A percentile compares a stretch with the other conserved stretches of the same genome.
Evolutionary conservation across 2,113 vertebrate species (phyloP).

Genomic region (Scortum barcoo): DNA sequence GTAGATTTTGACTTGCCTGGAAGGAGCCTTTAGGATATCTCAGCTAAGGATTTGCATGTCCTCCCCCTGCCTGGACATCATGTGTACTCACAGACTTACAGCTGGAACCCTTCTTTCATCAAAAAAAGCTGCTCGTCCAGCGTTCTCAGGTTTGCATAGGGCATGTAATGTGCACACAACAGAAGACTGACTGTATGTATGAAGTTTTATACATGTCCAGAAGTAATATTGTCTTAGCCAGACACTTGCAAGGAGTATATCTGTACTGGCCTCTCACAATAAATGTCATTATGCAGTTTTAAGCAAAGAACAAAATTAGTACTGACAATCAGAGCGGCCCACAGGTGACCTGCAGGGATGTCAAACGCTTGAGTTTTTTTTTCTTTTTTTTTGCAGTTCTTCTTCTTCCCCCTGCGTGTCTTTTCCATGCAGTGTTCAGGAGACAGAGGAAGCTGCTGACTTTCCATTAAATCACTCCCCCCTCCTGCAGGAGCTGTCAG

Average conservation of each 20-base stretch:
- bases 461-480: constrained; percentile 57
- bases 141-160: constrained; percentile 82
- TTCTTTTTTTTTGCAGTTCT: constrained; percentile 1
- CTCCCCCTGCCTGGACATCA: constrained; percentile 48
- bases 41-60: constrained; percentile 44
- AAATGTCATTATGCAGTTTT: constrained; percentile 66
- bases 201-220: constrained; percentile 68
- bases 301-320: constrained; percentile 62
- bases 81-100: constrained; percentile 34
- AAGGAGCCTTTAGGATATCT: constrained; percentile 54
- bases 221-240: constrained; percentile 62
- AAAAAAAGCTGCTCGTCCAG: constrained; percentile 53
- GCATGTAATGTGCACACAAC: constrained; percentile 77
- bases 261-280: constrained; percentile 62
- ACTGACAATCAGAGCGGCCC: constrained; percentile 53
- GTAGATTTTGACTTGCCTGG: constrained; percentile 62
- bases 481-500: constrained; percentile 57
- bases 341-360: constrained; percentile 23
- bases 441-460: constrained; percentile 63
- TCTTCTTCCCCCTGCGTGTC: constrained; percentile 37
- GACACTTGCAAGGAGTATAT: constrained; percentile 70
- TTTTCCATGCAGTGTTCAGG: constrained; percentile 80
- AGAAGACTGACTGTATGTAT: constrained; percentile 53
- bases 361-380: constrained; percentile 8
- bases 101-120: constrained; percentile 18